Base-by-base conservation (phyloP, 2,888 invertebrate genomes). In the Eristalis tenax region DNA sequence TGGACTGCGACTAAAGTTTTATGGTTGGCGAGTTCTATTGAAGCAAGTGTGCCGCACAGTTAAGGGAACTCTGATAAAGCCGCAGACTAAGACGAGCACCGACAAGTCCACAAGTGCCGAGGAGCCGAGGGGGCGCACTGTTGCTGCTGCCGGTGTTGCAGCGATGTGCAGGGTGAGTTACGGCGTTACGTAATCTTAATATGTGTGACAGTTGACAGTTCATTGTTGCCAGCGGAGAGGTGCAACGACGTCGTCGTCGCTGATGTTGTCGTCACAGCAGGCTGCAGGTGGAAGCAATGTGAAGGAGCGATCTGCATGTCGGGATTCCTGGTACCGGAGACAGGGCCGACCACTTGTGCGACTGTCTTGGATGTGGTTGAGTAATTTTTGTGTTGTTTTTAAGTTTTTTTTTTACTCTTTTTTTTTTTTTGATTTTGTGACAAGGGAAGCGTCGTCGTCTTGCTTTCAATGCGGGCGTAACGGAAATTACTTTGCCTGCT, bases 131-230 rank as follows among this genome's bases (percentile, higher is more conserved):
- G 18, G n/a, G 18, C 50, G 18, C 38, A 13, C 38, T 11, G 38
- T 38, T 13, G 32, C 4, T 43, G 43, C 13, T 43, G 18, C 13
- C 64, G 74, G 38, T 65, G 32, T 32, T 69, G 59, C 38, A 26
- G 61, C 61, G 32, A 65, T 59, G 32, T 71, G 57, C 35, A 68
- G 68, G 13, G 81, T 66, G 76, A 57, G 35, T 69, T 50, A 50
- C 50, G 50, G 50, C 57, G 66, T 81, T 86, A 83, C 70, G 74
- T 86, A 86, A 83, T 83, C 86, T 70, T 83, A 86, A 83, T 74
- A 83, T 83, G 78, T 86, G 83, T 86, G 86, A 83, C 86, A 86
- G 82, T 82, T 86, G 77, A 86, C 85, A 86, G 85, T 86, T 78
- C 83, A 86, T 86, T 86, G 86, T 83, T 77, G 61, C 64, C 35